A percentile compares a stretch with the other conserved stretches of the same genome.
phyloP scores from a whole-genome alignment of 37 sponge, comb jelly and placozoan genomes.

The Tethya wilhelma region DNA sequence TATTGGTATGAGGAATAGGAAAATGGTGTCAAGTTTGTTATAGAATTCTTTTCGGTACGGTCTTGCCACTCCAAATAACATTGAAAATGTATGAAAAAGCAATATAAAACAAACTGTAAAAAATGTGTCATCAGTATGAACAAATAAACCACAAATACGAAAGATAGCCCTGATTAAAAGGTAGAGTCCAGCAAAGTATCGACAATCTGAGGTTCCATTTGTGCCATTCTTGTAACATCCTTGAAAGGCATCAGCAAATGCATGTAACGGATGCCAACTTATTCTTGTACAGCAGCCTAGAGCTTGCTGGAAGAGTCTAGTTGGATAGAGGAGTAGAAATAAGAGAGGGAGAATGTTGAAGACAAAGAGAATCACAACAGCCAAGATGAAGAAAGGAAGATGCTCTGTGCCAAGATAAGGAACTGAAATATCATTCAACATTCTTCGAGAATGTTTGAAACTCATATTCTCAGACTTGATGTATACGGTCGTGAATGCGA shows the following conservation, averaged over 20 bases:
- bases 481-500: not conserved
- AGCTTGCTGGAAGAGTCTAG: not conserved
- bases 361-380: not conserved
- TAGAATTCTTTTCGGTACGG: too few relatives aligned
- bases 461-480: too few relatives aligned
- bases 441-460: not conserved
- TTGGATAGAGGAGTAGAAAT: slow-evolving; percentile 4
- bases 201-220: slow-evolving; percentile 12
- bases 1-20: too few relatives aligned
- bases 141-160: too few relatives aligned
- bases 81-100: too few relatives aligned
- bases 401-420: not conserved
- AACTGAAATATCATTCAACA: not conserved
- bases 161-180: too few relatives aligned
- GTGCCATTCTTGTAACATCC: slow-evolving; percentile 40
- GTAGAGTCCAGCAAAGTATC: slow-evolving; percentile 27
- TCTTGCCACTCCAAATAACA: too few relatives aligned
- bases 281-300: not conserved
- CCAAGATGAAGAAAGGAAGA: not conserved
- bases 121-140: too few relatives aligned
- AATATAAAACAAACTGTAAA: too few relatives aligned
- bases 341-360: not conserved
- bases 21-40: too few relatives aligned
- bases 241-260: not conserved
- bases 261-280: not conserved